A percentile compares a stretch with the other conserved stretches of the same genome.
Conservation (phyloP, 2,113 vertebrate species). For the Xenopus borealis region DNA sequence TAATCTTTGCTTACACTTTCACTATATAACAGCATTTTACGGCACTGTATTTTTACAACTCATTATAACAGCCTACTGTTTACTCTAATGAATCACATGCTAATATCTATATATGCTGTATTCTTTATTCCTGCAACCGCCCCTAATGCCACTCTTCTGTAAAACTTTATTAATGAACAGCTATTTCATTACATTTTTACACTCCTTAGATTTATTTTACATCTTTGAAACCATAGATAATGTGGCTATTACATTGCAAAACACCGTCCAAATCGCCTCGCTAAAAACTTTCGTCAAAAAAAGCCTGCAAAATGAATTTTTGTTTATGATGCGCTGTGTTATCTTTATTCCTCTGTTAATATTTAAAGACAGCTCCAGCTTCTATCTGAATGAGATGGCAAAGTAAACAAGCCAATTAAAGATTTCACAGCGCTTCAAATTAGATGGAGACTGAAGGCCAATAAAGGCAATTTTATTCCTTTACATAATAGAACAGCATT, state of each 20-base stretch:
- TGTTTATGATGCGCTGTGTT: slow-evolving; percentile 22
- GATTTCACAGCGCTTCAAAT: not conserved
- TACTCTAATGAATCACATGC: not conserved
- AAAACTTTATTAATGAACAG: slow-evolving; percentile 27
- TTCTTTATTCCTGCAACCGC: not conserved
- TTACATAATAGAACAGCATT: too few species aligned
- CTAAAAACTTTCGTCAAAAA: slow-evolving; percentile 14
- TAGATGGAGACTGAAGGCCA: not conserved
- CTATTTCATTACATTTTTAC: slow-evolving; percentile 26
- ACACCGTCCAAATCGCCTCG: slow-evolving; percentile 11
- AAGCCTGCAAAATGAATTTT: slow-evolving; percentile 1
- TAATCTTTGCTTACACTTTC: too few species aligned
- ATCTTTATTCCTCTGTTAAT: slow-evolving; percentile 1
- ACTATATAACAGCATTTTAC: too few species aligned
- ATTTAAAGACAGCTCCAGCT: not conserved
- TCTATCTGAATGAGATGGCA: not conserved
- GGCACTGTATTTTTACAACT: too few species aligned
- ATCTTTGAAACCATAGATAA: slow-evolving; percentile 9
- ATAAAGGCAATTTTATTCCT: slow-evolving; percentile 1
- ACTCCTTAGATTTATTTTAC: not conserved
- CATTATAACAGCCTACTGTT: too few species aligned
- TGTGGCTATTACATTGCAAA: slow-evolving; percentile 9
- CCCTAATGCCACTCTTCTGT: not conserved
- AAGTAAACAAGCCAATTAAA: slow-evolving; percentile 28
- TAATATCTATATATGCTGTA: slow-evolving; percentile 14